Base-by-base conservation (phyloP, 1,140 invertebrate genomes). In the Monomorium pharaonis region DNA sequence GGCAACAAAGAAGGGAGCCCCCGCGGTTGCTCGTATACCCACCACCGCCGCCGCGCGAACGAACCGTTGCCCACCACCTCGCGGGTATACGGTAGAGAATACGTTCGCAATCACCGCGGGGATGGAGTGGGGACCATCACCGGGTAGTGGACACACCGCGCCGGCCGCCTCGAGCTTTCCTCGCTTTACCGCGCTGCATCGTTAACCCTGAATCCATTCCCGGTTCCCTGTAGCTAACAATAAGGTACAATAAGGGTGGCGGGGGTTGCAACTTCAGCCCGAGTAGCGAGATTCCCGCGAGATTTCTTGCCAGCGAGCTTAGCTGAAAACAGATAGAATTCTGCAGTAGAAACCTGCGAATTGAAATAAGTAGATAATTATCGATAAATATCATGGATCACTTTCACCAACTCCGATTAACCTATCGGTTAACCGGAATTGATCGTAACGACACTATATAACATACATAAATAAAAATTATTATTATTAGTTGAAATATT, bases 1-100 rank as follows among this genome's bases (percentile, higher is more conserved):
- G 84, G 90, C 86, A 91, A 92, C 90, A 92, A 93, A 93, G 92
- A 93, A 92, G 92, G 93, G 92, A 92, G 91, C 88, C 88, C 88
- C 89, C n/a, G n/a, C n/a, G 78, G 86, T 77, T 33, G 63, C 37
- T 37, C 7, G 37, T 56, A 49, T 85, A 88, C 78, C 63, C 78
- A 81, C 78, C 65, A 58, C 86, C 51, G 7, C 37, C 37, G 7
- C 54, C 54, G n/a, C 81, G 74, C 56, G 75, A n/a, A n/a, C 58
- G 69, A n/a, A n/a, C n/a, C 86, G 65, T 81, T 51, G 44, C 86
- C 90, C 91, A 90, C 90, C 80, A 87, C 86, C 70, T 60, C 75
- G 63, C 18, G 44, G n/a, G n/a, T n/a, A n/a, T 58, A 16, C 76
- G 62, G 12, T 42, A 7, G 44, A n/a, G n/a, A n/a, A n/a, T n/a